phyloP scores from a whole-genome alignment of 2,113 vertebrate species.

The Aspiorhynchus laticeps region DNA sequence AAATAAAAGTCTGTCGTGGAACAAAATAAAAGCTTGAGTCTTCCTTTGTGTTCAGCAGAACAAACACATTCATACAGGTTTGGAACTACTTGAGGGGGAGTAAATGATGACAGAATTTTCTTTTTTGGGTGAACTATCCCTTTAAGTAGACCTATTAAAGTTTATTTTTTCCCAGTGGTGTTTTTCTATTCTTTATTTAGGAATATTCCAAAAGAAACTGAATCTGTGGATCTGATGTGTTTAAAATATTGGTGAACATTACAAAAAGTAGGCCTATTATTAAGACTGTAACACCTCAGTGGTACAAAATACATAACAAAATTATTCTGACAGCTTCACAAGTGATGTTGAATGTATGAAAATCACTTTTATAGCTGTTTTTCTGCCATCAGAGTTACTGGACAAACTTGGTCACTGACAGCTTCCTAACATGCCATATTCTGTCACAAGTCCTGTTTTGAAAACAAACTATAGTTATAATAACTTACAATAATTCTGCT shows the following conservation, averaged over 20 bases:
- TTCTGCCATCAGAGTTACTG: not conserved
- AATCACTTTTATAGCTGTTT: not conserved
- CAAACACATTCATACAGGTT: too few species aligned
- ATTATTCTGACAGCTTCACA: too few species aligned
- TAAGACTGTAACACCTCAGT: not conserved
- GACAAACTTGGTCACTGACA: not conserved
- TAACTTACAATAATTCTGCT: not conserved
- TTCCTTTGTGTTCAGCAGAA: too few species aligned
- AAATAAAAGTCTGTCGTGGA: not conserved
- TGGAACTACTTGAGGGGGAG: too few species aligned
- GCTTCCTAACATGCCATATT: not conserved
- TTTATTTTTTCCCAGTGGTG: not conserved
- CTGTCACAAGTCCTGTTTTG: not conserved
- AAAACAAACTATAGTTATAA: not conserved
- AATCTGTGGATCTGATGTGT: not conserved
- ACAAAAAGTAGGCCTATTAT: not conserved
- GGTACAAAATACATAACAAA: not conserved
- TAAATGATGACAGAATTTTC: too few species aligned
- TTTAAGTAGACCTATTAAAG: not conserved
- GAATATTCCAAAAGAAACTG: not conserved
- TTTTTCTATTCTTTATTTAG: not conserved
- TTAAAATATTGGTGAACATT: not conserved
- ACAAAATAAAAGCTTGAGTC: constrained; percentile 14
- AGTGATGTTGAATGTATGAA: not conserved
- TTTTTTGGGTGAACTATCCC: too few species aligned